Evolutionary conservation across 2,888 invertebrate genomes (phyloP).

Genomic region (Pammene aurita): DNA sequence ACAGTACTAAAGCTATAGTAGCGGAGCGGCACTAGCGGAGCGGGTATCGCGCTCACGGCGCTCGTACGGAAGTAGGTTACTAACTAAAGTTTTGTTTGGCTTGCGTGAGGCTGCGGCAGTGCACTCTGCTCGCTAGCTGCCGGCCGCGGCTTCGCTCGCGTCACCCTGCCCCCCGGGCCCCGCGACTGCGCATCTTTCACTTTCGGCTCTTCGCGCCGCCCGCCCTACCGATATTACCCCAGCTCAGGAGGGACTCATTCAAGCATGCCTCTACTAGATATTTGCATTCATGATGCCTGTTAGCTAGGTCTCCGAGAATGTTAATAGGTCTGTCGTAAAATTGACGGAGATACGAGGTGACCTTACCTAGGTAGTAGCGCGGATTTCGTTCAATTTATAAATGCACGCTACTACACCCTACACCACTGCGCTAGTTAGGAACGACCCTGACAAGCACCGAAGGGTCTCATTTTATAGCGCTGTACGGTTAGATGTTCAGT

Average conservation of each 20-base stretch:
- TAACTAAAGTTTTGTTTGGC: conserved; percentile 84
- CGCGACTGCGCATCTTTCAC: conserved; percentile 74
- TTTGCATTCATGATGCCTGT: conserved; percentile 47
- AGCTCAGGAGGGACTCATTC: conserved; percentile 48
- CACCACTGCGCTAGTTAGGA: background rate
- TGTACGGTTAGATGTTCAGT: background rate
- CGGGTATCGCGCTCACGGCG: conserved; percentile 72
- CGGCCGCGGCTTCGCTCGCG: conserved; percentile 59
- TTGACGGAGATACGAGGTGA: background rate
- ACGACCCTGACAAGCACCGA: conserved; percentile 1
- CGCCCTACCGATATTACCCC: conserved; percentile 59
- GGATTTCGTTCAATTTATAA: conserved; percentile 7
- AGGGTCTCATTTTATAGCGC: background rate
- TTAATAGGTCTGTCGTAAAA: background rate
- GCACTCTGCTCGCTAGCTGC: conserved; percentile 65
- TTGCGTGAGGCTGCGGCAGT: conserved; percentile 83
- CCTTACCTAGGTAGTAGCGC: background rate
- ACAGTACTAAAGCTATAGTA: conserved; percentile 44
- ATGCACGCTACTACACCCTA: background rate
- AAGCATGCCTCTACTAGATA: conserved; percentile 46
- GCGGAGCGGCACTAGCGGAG: conserved; percentile 56
- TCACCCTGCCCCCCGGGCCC: conserved; percentile 50
- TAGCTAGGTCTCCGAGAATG: background rate
- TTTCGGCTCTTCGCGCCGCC: conserved; percentile 65
- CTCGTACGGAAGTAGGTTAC: conserved; percentile 83